Conservation (phyloP, 2,113 vertebrate genomes). For the Mormyrus lacerda region DNA sequence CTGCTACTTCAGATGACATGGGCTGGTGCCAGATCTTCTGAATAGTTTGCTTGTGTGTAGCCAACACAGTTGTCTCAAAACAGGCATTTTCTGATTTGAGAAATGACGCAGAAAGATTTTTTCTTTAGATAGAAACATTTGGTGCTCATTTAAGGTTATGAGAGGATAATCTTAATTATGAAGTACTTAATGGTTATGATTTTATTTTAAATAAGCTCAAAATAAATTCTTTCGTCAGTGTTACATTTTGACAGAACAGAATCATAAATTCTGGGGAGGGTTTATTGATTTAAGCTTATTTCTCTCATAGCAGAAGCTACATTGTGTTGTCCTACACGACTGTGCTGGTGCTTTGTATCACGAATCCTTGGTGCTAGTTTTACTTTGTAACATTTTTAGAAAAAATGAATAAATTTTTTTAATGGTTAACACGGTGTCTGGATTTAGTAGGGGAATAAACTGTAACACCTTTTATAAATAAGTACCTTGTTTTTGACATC, state of each 20-base stretch:
- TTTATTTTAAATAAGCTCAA: background rate
- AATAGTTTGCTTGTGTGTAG: constrained; percentile 4
- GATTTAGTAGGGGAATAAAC: background rate
- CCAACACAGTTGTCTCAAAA: background rate
- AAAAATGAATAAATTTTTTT: background rate
- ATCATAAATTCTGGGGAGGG: background rate
- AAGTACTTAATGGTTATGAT: constrained; percentile 18
- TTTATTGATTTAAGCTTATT: background rate
- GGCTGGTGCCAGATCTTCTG: constrained; percentile 15
- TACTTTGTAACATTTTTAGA: constrained; percentile 28
- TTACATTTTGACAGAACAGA: background rate
- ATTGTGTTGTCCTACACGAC: constrained; percentile 24
- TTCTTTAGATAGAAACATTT: constrained; percentile 18
- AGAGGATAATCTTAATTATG: background rate
- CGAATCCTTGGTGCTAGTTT: constrained; percentile 61
- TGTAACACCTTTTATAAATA: background rate
- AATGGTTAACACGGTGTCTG: background rate
- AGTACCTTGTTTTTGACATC: background rate
- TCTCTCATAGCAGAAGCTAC: background rate
- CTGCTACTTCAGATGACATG: constrained; percentile 14
- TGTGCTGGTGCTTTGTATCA: constrained; percentile 43
- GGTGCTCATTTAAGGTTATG: background rate
- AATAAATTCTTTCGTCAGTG: background rate
- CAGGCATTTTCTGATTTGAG: background rate
- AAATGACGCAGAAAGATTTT: constrained; percentile 37